A percentile compares a stretch with the other conserved stretches of the same genome.
phyloP scores from a whole-genome alignment of 1,140 invertebrate genomes.

The Macrosteles quadrilineatus region DNA sequence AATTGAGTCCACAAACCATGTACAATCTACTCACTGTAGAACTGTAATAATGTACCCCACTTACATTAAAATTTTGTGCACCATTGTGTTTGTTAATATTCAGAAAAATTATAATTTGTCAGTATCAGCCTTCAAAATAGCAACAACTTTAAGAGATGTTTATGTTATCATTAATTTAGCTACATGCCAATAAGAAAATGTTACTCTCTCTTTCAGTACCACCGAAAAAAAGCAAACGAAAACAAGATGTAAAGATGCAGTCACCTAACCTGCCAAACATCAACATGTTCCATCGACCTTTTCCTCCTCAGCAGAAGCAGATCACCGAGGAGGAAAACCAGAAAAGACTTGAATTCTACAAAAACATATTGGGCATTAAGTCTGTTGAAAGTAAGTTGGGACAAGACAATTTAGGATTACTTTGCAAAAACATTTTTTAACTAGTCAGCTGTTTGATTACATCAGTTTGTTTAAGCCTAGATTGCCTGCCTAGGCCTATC shows the following conservation, averaged over 20 bases:
- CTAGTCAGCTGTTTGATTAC: neutral
- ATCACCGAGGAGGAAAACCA: neutral
- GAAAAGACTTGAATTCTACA: neutral
- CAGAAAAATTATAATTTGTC: too few relatives aligned
- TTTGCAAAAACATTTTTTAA: neutral
- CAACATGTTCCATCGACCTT: neutral
- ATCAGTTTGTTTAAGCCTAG: neutral
- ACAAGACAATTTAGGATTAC: neutral
- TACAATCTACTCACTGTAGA: too few relatives aligned
- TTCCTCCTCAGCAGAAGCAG: neutral
- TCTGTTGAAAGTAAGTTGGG: neutral
- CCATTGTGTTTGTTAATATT: too few relatives aligned
- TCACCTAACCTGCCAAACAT: neutral
- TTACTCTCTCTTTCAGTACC: too few relatives aligned
- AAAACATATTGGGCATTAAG: neutral
- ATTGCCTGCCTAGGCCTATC: neutral
- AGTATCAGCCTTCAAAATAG: too few relatives aligned
- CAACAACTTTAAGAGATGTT: too few relatives aligned
- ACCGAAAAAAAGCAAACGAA: neutral
- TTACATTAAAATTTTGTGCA: too few relatives aligned
- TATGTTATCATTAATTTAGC: too few relatives aligned
- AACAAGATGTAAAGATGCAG: neutral
- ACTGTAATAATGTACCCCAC: too few relatives aligned
- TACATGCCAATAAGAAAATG: too few relatives aligned
- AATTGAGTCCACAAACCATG: too few relatives aligned